Evolutionary conservation across 2,797 vertebrate genomes (phyloP), one percentile per base, ranked within the genome.

Genomic region (Ctenopoma multispine): DNA sequence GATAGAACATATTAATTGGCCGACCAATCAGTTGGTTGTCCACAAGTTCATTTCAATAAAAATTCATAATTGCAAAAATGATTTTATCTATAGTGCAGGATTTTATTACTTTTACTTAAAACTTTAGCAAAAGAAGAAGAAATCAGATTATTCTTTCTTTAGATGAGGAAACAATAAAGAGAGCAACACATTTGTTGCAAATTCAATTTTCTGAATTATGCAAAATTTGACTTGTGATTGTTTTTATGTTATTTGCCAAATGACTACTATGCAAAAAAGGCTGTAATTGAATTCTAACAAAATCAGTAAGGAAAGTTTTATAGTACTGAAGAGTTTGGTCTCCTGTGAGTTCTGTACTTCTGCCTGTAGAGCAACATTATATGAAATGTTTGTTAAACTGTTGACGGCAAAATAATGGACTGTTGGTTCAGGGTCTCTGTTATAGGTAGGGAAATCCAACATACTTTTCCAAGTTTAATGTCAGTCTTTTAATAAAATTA

Each of bases 401-500:
- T 36, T 36, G 34, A n/a, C n/a, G n/a, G n/a, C n/a, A n/a, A 41
- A 15, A 44, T 7, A 18, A 34, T 4, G 12, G 13, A 40, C 11
- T 40, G 5, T 40, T 12, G 13, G 13, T 34, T 40, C 13, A 12
- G 11, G 13, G 2, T 40, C 13, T 14, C 11, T 3, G 4, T 40
- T 40, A 14, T 11, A 27, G 23, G 4, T 34, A 55, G 31, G 5
- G n/a, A 47, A 17, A 2, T 18, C 4, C 14, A 24, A 15, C 31
- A 1, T 14, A 4, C 46, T 38, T 31, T 4, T 5, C 14, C 9
- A 20, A 2, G 51, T 66, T 56, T 10, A 53, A 58, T 20, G 11
- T 40, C 14, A 21, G 21, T 50, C 21, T 61, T 18, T 18, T 47
- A 1, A 15, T 60, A 65, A 59, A 63, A 73, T 72, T 62, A 70